Evolutionary conservation across 2,888 invertebrate genomes (phyloP).

Genomic region (Lapara coniferarum): DNA sequence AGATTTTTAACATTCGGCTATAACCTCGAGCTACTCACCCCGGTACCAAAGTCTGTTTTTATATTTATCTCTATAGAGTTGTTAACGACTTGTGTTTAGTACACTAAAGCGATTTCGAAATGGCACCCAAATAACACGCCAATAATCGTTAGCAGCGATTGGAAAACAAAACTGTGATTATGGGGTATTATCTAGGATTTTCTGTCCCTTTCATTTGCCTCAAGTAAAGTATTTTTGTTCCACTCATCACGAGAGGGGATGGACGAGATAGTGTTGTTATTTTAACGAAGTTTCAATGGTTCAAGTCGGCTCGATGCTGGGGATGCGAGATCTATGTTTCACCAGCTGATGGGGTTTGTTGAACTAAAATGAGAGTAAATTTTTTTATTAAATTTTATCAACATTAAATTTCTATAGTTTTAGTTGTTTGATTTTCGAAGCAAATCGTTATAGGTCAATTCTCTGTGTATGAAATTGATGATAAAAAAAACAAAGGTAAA

Average conservation of each 20-base stretch:
- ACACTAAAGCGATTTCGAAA: conserved; percentile 81
- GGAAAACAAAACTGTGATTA: conserved; percentile 88
- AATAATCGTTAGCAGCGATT: conserved; percentile 87
- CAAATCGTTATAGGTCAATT: too few relatives aligned
- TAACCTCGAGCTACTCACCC: conserved; percentile 48
- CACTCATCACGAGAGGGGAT: conserved; percentile 68
- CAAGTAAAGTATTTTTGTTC: conserved; percentile 51
- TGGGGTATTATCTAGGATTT: conserved; percentile 74
- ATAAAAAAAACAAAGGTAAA: too few relatives aligned
- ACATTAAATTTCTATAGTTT: too few relatives aligned
- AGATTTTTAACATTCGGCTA: neutral
- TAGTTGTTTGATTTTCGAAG: too few relatives aligned
- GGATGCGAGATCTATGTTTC: conserved; percentile 39
- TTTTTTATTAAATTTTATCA: too few relatives aligned
- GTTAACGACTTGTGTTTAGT: conserved; percentile 76
- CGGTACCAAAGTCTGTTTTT: conserved; percentile 61
- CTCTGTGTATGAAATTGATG: neutral
- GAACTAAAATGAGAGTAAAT: neutral
- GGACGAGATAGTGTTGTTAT: conserved; percentile 76
- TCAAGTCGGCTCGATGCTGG: conserved; percentile 39
- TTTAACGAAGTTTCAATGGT: conserved; percentile 83
- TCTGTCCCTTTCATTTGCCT: conserved; percentile 55
- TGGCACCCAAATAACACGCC: conserved; percentile 85
- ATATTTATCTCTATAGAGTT: conserved; percentile 50
- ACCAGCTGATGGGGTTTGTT: neutral